Evolutionary conservation across 1,140 invertebrate species (phyloP), one percentile per base, ranked within the genome.

Genomic region (Trachymyrmex septentrionalis): DNA sequence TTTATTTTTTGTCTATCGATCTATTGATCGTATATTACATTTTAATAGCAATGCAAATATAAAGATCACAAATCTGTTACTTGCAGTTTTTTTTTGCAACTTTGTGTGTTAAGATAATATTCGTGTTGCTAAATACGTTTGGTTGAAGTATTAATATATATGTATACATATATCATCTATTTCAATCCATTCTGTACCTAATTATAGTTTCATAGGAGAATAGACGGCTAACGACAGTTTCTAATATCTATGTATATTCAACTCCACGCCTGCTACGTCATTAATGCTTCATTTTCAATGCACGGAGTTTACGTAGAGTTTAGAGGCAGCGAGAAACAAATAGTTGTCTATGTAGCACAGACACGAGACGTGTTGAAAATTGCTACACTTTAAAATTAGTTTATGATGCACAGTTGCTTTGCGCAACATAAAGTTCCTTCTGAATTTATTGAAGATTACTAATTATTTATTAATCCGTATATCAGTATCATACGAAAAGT

Each of bases 291-390:
- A 4, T 48, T 72, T 27, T 14, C 14, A 50, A 55, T 14, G 19
- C n/a, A 27, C 48, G n/a, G 27, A 81, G 12, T 72, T 24, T 34
- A 44, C 19, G 50, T 27, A 38, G 14, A 34, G 9, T 80, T 67
- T 53, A 67, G 27, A n/a, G 14, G 16, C 34, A 34, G 14, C 34
- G 24, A 24, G 27, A 59, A 73, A 48, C 80, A 81, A 59, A 72
- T 71, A 30, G 78, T 81, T 38, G 44, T 24, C 50, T 81, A 59
- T 72, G 66, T 81, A 81, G 71, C 16, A 44, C 19, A 81, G 21
- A 57, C 64, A 81, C 64, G 66, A 5, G 6, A n/a, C 53, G 66
- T 44, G 34, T 59, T 24, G 55, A 59, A 81, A 81, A 81, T 21
- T 10, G 44, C 30, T 55, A 69, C 21, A 69, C 12, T 27, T 55